These are phyloP conservation scores for Glaucidium brasilianum DNA, from an alignment of 2,113 vertebrate genomes.

Conservation along the genomic window DNA sequence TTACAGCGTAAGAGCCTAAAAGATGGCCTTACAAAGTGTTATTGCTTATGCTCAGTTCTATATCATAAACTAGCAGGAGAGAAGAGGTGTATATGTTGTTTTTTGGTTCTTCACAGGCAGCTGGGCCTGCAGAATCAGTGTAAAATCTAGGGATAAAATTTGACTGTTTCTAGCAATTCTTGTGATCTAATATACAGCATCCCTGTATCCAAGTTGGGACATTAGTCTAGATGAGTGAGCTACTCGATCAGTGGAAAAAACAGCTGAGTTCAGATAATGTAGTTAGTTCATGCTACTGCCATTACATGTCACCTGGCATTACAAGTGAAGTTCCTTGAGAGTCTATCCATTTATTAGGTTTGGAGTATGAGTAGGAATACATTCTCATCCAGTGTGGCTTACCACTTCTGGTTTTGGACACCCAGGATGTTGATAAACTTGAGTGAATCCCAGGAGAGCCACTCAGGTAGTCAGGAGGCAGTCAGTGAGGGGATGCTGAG, in stretches of 20 bases:
- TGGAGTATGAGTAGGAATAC: neutral
- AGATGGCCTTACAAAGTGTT: neutral
- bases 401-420: neutral
- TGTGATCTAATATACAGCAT: neutral
- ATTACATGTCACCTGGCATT: neutral
- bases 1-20: neutral
- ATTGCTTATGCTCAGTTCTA: neutral
- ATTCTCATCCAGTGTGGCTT: neutral
- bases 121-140: neutral
- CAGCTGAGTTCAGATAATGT: neutral
- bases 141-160: neutral
- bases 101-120: neutral
- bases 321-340: neutral
- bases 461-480: neutral
- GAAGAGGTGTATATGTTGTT: neutral
- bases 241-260: neutral
- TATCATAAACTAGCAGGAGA: neutral
- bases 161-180: neutral
- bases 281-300: neutral
- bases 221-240: neutral
- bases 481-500: neutral
- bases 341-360: neutral
- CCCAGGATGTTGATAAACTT: neutral
- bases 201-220: neutral
- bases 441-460: neutral